Evolutionary conservation across 35 echinoderm and acorn worm genomes (phyloP).

Genomic region (Ophioderma brevispina): DNA sequence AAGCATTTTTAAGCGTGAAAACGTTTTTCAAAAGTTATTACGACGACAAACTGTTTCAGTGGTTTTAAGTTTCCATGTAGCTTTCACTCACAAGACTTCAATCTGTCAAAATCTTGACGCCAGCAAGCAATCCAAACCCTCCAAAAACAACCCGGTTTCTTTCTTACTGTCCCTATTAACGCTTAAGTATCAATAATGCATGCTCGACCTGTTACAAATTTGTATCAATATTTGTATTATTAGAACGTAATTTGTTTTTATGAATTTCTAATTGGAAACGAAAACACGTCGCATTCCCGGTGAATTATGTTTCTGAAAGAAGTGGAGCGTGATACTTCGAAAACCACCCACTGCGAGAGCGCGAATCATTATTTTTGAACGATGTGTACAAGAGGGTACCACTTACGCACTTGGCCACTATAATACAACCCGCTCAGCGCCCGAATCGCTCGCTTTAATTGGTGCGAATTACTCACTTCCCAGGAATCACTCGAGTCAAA

Average conservation of each 20-base stretch:
- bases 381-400: neutral
- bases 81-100: too few relatives aligned
- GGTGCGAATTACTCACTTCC: neutral
- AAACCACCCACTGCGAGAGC: neutral
- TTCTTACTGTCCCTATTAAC: too few relatives aligned
- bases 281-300: neutral
- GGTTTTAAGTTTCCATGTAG: too few relatives aligned
- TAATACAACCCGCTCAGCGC: neutral
- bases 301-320: neutral
- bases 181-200: neutral
- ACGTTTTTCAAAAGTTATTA: too few relatives aligned
- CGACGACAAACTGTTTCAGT: too few relatives aligned
- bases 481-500: neutral
- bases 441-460: neutral
- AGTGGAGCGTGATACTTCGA: neutral
- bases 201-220: neutral
- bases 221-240: neutral
- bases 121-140: too few relatives aligned
- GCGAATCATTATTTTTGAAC: neutral
- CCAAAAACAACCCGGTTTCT: too few relatives aligned
- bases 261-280: slow-evolving; percentile 46
- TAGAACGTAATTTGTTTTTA: slow-evolving; percentile 26
- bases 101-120: too few relatives aligned
- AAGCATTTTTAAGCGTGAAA: too few relatives aligned
- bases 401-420: neutral